Evolutionary conservation across 1,140 invertebrate genomes (phyloP), one percentile per base, ranked within the genome.

Genomic region (Saccostrea glomerata): DNA sequence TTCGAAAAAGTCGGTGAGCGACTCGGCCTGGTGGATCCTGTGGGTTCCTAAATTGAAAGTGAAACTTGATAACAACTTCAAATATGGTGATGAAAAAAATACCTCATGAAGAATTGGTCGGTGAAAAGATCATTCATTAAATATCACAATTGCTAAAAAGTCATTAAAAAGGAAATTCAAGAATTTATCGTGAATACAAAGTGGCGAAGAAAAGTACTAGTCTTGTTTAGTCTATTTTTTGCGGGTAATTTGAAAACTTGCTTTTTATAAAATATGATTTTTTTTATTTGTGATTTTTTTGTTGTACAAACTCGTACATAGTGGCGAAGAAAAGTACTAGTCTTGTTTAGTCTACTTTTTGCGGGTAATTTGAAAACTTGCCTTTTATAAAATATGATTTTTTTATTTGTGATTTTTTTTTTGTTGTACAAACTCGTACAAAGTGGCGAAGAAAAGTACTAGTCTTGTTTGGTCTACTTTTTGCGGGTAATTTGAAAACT

Each of bases 1-100:
- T 83, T 91, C 20, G 82, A 84, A 30, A 77, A 77, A 36, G 70
- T 77, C 9, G 70, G 70, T 12, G 70, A 77, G 70, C 70, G 70
- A 6, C 70, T 77, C 25, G 70, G 70, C 2, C 30, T 77, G 25
- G 70, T 77, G 25, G 70, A 77, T 77, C 70, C 70, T 36, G 70
- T 77, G 12, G 70, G 70, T 5, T 77, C 70, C 25, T 77, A 77
- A 77, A 13, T 73, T 20, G 13, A 20, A 60, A 60, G 13, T 60
- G 47, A 9, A 47, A 47, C 47, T 47, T 47, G 0, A 47, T 47
- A 47, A 47, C 47, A 6, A 47, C 47, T 47, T 47, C 47, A 47
- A 47, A 47, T 47, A 6, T 9, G 60, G 7, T 20, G 17, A 20
- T 17, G 20, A 9, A 1, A 23, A 9, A 66, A 66, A 23, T 5